phyloP scores from a whole-genome alignment of 2,888 invertebrate species.

The Catotricha subobsoleta region DNA sequence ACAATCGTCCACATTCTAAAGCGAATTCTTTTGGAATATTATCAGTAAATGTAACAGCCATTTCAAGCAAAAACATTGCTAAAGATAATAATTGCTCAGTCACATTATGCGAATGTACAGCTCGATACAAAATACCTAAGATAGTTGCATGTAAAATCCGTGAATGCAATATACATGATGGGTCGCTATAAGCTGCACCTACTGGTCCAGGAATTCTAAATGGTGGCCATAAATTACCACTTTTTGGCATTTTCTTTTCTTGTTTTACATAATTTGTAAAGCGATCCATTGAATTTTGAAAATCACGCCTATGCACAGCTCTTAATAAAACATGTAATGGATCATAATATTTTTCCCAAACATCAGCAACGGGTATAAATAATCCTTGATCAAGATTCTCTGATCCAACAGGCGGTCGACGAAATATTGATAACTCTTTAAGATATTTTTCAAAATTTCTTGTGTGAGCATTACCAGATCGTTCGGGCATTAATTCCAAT shows the following conservation, averaged over 20 bases:
- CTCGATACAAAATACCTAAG: conserved; percentile 68
- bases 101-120: conserved; percentile 51
- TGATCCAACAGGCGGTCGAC: conserved; percentile 52
- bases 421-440: conserved; percentile 67
- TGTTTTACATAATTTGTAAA: conserved; percentile 60
- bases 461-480: conserved; percentile 80
- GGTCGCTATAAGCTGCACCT: conserved; percentile 47
- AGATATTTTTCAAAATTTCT: conserved; percentile 75
- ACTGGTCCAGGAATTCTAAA: conserved; percentile 52
- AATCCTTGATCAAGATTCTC: conserved; percentile 78
- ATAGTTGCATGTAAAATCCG: conserved; percentile 33
- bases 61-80: conserved; percentile 69
- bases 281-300: conserved; percentile 86
- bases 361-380: conserved; percentile 64
- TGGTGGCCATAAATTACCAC: conserved; percentile 60
- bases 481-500: conserved; percentile 88
- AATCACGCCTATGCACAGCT: conserved; percentile 81
- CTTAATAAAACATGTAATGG: conserved; percentile 81
- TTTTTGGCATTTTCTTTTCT: conserved; percentile 37
- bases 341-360: conserved; percentile 90
- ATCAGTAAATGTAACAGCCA: conserved; percentile 43
- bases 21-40: conserved; percentile 18
- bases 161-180: conserved; percentile 29
- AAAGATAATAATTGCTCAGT: conserved; percentile 81
- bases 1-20: conserved; percentile 12